These are phyloP conservation scores for Hylomyscus alleni DNA, from an alignment of 2,797 vertebrate species.

Conservation along the genomic window DNA sequence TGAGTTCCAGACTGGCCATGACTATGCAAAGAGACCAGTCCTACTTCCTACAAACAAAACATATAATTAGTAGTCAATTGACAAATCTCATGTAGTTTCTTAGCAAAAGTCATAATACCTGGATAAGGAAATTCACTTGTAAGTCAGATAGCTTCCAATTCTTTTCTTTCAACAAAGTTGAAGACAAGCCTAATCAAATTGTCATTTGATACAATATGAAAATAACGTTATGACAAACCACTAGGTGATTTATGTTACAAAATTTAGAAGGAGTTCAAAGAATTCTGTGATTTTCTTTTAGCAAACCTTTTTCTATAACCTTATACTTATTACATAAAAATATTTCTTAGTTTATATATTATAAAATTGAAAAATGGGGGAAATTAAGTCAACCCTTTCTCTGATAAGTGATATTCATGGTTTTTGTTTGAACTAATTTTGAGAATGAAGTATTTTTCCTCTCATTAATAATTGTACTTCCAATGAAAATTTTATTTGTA, in stretches of 20 bases:
- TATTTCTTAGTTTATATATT: conserved; percentile 33
- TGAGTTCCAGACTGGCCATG: background rate
- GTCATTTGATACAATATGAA: conserved; percentile 55
- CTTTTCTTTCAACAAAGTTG: conserved; percentile 63
- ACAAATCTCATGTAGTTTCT: conserved; percentile 53
- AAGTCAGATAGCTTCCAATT: conserved; percentile 62
- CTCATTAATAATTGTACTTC: conserved; percentile 42
- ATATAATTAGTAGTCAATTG: conserved; percentile 41
- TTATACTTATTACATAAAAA: conserved; percentile 28
- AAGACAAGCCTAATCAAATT: conserved; percentile 69
- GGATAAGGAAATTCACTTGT: conserved; percentile 50
- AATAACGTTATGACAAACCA: conserved; percentile 67
- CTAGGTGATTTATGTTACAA: conserved; percentile 59
- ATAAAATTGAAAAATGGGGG: conserved; percentile 46
- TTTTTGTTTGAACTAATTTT: conserved; percentile 32
- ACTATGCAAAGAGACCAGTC: background rate
- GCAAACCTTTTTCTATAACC: conserved; percentile 46
- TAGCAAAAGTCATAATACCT: conserved; percentile 20
- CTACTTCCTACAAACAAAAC: background rate
- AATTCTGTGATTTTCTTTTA: conserved; percentile 60
- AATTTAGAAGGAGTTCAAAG: conserved; percentile 55
- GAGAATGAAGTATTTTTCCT: conserved; percentile 28
- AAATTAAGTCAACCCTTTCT: conserved; percentile 27
- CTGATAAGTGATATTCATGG: conserved; percentile 23
- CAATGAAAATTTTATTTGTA: conserved; percentile 18